These are phyloP conservation scores for Drosophila prolongata DNA, from an alignment of 2,888 invertebrate genomes.

Conservation along the genomic window DNA sequence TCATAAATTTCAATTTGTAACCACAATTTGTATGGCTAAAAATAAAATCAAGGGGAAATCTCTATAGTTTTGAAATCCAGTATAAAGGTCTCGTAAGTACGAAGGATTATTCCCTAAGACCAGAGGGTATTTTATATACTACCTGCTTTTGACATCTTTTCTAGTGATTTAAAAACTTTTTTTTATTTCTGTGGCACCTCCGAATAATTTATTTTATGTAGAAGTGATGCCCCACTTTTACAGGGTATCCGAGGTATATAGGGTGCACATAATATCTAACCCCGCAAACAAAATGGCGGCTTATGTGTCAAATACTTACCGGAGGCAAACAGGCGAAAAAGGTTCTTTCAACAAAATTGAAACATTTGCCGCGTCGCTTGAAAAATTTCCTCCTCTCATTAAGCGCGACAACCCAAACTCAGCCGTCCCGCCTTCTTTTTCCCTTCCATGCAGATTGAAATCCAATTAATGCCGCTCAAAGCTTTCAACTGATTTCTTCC, in stretches of 20 bases:
- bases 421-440: conserved; percentile 17
- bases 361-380: conserved; percentile 72
- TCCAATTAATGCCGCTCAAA: conserved; percentile 74
- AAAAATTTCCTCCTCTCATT: conserved; percentile 73
- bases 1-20: not conserved
- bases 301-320: conserved; percentile 56
- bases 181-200: too few relatives aligned
- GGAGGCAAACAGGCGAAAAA: conserved; percentile 13
- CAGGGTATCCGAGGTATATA: not conserved
- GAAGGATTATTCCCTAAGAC: too few relatives aligned
- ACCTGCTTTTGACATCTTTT: too few relatives aligned
- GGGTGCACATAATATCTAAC: not conserved
- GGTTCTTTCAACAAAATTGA: conserved; percentile 59
- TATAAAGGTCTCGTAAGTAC: too few relatives aligned
- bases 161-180: too few relatives aligned
- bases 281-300: conserved; percentile 50
- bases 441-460: conserved; percentile 62
- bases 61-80: too few relatives aligned
- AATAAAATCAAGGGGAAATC: too few relatives aligned
- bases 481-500: conserved; percentile 71
- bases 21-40: too few relatives aligned
- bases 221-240: not conserved
- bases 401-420: conserved; percentile 61
- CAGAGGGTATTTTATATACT: too few relatives aligned
- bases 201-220: too few relatives aligned